Base-by-base conservation (phyloP, 2,797 vertebrate species). In the Oophaga sylvatica region DNA sequence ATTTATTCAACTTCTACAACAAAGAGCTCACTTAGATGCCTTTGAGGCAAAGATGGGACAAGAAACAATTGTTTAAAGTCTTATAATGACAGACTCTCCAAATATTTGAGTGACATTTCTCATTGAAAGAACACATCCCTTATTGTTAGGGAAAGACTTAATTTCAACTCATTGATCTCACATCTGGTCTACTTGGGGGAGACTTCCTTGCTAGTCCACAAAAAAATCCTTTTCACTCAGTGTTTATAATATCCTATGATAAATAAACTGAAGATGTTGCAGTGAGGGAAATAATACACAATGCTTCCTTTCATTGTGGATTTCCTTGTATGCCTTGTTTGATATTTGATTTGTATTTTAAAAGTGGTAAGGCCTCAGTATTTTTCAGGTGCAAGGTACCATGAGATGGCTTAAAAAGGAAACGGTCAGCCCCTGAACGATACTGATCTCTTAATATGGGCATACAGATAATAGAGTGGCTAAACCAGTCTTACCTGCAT, bases 141-240 rank as follows among this genome's bases (percentile, higher is more conserved):
- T 53, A 75, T 73, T 77, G 59, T 77, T 17, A 71, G 59, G 13
- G 57, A 41, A 53, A 26, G 26, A 65, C 6, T 19, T 59, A 77
- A 26, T 85, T 85, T 67, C 19, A 77, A 20, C 48, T 56, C 83
- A 78, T 77, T 62, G 26, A 31, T 77, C 22, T 62, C 60, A 65
- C 73, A 85, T 78, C 73, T 84, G 83, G 35, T 48, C 16, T 60
- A 45, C 31, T 73, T 19, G 35, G 57, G 16, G 57, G 16, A 84
- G 41, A 84, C n/a, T 76, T 84, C 83, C 68, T 76, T 57, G 15
- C 76, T 84, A 63, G n/a, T 2, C 56, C 70, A 62, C 67, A 75
- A 60, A 67, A 67, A n/a, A 13, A 41, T 31, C 0, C 12, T n/a
- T 41, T 71, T 57, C 13, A 70, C 16, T 71, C 26, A 56, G 70